Percentiles rank a stretch among this genome's conserved stretches.
phyloP scores from a whole-genome alignment of 2,888 invertebrate species.

The Drosophila dives region DNA sequence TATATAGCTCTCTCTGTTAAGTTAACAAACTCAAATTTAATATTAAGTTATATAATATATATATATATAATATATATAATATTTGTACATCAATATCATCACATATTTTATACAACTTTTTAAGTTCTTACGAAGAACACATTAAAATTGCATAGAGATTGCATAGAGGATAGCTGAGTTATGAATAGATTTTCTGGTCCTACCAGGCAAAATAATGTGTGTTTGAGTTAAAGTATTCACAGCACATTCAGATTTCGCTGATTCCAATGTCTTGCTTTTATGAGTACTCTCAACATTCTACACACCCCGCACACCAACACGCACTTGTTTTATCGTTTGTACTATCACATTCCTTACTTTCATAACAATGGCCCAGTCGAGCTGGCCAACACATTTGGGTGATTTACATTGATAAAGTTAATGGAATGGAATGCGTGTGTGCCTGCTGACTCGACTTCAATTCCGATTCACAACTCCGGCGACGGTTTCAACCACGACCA shows the following conservation, averaged over 20 bases:
- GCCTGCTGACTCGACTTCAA: constrained; percentile 68
- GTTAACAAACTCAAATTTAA: neutral
- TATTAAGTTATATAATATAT: too few species aligned
- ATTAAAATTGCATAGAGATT: constrained; percentile 21
- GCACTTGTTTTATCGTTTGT: constrained; percentile 69
- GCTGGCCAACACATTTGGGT: constrained; percentile 67
- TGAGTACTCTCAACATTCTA: constrained; percentile 51
- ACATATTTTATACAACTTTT: neutral
- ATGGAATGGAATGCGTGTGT: constrained; percentile 77
- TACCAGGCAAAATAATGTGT: neutral
- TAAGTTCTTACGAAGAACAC: neutral
- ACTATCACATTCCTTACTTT: constrained; percentile 58
- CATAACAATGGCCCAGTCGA: constrained; percentile 57
- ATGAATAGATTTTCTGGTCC: constrained; percentile 20
- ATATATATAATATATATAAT: too few species aligned
- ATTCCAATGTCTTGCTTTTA: constrained; percentile 58
- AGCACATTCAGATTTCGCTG: constrained; percentile 44
- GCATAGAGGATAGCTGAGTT: constrained; percentile 22
- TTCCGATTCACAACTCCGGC: constrained; percentile 41
- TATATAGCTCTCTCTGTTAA: neutral
- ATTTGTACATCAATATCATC: neutral
- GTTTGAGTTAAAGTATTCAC: constrained; percentile 13
- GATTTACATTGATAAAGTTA: constrained; percentile 79
- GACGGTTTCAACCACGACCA: constrained; percentile 11
- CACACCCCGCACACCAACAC: constrained; percentile 49